Evolutionary conservation across 1,140 invertebrate genomes (phyloP).

Genomic region (Drosophila yakuba): DNA sequence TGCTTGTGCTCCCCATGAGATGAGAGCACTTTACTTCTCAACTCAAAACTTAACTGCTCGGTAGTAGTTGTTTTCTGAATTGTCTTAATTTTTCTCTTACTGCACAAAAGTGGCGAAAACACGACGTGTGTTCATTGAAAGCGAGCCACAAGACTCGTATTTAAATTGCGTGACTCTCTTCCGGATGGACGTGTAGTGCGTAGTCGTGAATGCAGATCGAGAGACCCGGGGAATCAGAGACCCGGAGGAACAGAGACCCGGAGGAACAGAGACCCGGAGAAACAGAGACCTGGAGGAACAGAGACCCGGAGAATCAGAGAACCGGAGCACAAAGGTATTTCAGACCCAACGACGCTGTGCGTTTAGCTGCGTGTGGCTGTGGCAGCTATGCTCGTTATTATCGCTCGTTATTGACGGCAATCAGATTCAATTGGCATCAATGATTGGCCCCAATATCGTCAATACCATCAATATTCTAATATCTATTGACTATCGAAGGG

Average conservation of each 20-base stretch:
- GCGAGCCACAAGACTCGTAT: constrained; percentile 50
- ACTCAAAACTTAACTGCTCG: not conserved
- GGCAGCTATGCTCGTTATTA: constrained; percentile 4
- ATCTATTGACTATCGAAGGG: constrained; percentile 15
- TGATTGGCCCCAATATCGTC: constrained; percentile 38
- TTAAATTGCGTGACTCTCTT: constrained; percentile 66
- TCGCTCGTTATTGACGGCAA: constrained; percentile 55
- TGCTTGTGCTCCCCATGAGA: too few species aligned
- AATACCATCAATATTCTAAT: constrained; percentile 7
- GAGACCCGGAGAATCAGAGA: not conserved
- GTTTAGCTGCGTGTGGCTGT: constrained; percentile 22
- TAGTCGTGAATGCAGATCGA: too few species aligned
- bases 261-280: not conserved
- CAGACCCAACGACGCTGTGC: constrained; percentile 31
- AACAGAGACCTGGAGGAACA: too few species aligned
- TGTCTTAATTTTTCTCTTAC: not conserved
- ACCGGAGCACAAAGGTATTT: constrained; percentile 51
- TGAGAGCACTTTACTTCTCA: not conserved
- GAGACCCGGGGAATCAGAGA: too few species aligned
- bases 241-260: too few species aligned
- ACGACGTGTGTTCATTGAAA: not conserved
- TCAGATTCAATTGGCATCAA: constrained; percentile 71
- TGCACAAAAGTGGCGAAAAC: constrained; percentile 4
- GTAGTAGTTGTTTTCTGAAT: too few species aligned
- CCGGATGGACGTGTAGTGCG: not conserved